phyloP scores from a whole-genome alignment of 2,888 invertebrate genomes.

The Baronia brevicornis region DNA sequence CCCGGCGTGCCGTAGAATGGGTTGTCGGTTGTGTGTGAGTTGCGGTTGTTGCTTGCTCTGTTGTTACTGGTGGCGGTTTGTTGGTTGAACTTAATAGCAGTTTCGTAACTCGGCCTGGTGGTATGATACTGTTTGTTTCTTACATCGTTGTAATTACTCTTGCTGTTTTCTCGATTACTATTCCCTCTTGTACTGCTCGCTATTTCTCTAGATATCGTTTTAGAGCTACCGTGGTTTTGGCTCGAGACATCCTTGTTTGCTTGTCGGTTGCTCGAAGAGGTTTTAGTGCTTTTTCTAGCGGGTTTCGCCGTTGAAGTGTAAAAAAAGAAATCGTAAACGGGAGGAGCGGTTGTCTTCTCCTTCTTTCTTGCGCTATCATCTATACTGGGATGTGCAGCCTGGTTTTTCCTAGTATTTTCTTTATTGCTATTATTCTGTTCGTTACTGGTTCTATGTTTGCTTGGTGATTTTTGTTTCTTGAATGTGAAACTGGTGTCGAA shows the following conservation, averaged over 20 bases:
- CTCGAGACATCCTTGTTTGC: not conserved
- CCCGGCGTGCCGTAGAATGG: constrained; percentile 39
- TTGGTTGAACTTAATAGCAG: constrained; percentile 13
- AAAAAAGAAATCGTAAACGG: no score
- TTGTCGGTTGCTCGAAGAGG: not conserved
- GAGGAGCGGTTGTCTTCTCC: not conserved
- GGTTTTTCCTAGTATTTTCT: constrained; percentile 15
- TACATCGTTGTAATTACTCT: constrained; percentile 19
- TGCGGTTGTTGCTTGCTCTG: constrained; percentile 13
- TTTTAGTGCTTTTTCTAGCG: constrained; percentile 22
- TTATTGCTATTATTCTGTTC: constrained; percentile 14
- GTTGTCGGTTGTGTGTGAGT: constrained; percentile 25
- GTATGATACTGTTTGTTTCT: no score
- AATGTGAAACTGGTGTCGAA: constrained; percentile 1
- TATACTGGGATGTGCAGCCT: constrained; percentile 19
- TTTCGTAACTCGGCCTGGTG: no score
- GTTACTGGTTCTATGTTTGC: constrained; percentile 17
- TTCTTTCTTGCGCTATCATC: constrained; percentile 13
- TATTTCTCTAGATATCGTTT: constrained; percentile 6
- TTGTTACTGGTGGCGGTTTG: constrained; percentile 10
- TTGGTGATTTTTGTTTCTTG: constrained; percentile 16
- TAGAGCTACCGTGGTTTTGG: not conserved
- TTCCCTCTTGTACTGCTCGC: constrained; percentile 1
- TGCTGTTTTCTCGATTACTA: constrained; percentile 18
- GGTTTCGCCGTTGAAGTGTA: constrained; percentile 25